Evolutionary conservation across 2,113 vertebrate genomes (phyloP), one percentile per base, ranked within the genome.

Genomic region (Vulpes vulpes): DNA sequence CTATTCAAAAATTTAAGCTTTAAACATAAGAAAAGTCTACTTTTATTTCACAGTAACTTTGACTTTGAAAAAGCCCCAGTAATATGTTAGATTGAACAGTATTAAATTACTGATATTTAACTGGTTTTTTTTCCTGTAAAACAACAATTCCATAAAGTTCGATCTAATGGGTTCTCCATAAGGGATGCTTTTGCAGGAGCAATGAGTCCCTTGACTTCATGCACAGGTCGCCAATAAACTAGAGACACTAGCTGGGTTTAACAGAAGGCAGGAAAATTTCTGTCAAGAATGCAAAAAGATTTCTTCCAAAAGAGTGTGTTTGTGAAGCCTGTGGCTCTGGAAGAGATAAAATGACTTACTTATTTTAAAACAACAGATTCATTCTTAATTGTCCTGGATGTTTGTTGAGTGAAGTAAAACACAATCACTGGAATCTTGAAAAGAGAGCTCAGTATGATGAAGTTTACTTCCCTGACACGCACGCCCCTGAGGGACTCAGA

Each of bases 301-400:
- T 88, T 91, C 49, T 62, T 83, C 55, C 15, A 49, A 16, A 76
- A 91, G 10, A 17, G 7, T 59, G n/a, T 84, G 38, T 76, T 90
- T 43, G 9, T 15, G 79, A 79, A 57, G 32, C 9, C 22, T 60
- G 2, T 55, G 11, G 7, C 30, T 93, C 51, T 64, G 25, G 16
- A 73, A 85, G 38, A 35, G 20, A 89, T 43, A n/a, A 84, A 86
- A 86, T 79, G 9, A 32, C 6, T 17, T 64, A 73, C 55, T 86
- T 93, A 3, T 51, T 82, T 96, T 92, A 55, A 86, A 93, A 73
- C 67, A 60, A 89, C n/a, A 17, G 59, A 89, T 79, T 69, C 60
- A 69, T 73, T 89, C 55, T 12, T 67, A 71, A 67, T 27, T 91
- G 35, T 81, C 62, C 38, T 11, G 32, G 65, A 49, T 87, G 89